Percentiles rank a stretch among this genome's conserved stretches.
These are phyloP conservation scores for Ochropleura plecta DNA, from an alignment of 2,888 invertebrate species.

Conservation along the genomic window DNA sequence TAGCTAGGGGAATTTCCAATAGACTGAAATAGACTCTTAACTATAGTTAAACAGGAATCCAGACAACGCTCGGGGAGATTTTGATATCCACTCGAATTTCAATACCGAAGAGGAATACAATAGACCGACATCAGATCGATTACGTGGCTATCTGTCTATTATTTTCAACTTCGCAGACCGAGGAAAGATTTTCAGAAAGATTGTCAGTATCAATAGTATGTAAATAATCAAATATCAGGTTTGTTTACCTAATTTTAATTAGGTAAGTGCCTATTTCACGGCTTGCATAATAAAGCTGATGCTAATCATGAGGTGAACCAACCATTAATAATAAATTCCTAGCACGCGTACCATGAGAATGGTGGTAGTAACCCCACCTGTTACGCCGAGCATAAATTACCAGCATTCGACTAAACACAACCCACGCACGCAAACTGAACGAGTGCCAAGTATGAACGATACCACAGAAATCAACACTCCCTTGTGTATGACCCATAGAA, in stretches of 20 bases:
- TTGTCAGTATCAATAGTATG: neutral
- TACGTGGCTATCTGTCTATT: slow-evolving; percentile 12
- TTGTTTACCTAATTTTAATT: neutral
- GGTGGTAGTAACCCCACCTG: slow-evolving; percentile 52
- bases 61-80: slow-evolving; percentile 38
- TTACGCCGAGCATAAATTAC: slow-evolving; percentile 54
- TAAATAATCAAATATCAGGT: slow-evolving; percentile 8
- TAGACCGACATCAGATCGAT: slow-evolving; percentile 41
- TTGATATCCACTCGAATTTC: slow-evolving; percentile 50
- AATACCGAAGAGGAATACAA: slow-evolving; percentile 49
- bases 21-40: slow-evolving; percentile 44
- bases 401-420: slow-evolving; percentile 23
- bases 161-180: slow-evolving; percentile 13
- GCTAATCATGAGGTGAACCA: slow-evolving; percentile 37
- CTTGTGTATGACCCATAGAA: slow-evolving; percentile 6
- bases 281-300: slow-evolving; percentile 7
- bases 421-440: slow-evolving; percentile 48
- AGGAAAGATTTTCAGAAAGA: neutral
- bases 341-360: slow-evolving; percentile 40
- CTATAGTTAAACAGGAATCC: slow-evolving; percentile 50
- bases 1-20: slow-evolving; percentile 47
- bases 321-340: slow-evolving; percentile 45
- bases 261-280: slow-evolving; percentile 16
- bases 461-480: slow-evolving; percentile 26
- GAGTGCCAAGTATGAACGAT: slow-evolving; percentile 39